phyloP scores from a whole-genome alignment of 1,140 invertebrate species.

The Centruroides vittatus region DNA sequence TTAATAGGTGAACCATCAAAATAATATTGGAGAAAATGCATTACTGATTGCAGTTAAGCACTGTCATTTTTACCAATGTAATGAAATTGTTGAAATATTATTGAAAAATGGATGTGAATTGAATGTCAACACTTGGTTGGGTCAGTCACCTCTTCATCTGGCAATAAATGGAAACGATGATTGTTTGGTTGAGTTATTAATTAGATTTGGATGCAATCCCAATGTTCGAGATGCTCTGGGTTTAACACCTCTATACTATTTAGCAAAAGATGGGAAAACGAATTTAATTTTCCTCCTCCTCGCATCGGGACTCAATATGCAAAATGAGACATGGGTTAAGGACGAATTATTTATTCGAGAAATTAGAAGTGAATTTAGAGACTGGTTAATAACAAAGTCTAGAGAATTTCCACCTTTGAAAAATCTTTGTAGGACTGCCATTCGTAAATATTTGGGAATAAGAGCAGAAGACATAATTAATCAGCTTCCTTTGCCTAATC shows the following conservation, averaged over 20 bases:
- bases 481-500: not conserved
- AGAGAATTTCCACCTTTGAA: slow-evolving; percentile 1
- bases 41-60: slow-evolving; percentile 4
- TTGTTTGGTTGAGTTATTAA: slow-evolving; percentile 10
- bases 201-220: slow-evolving; percentile 17
- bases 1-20: slow-evolving; percentile 35
- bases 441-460: slow-evolving; percentile 1
- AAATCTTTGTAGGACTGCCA: slow-evolving; percentile 4
- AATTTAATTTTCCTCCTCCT: slow-evolving; percentile 15
- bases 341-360: not conserved
- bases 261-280: slow-evolving; percentile 15
- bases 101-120: slow-evolving; percentile 9
- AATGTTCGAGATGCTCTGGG: slow-evolving; percentile 18
- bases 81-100: slow-evolving; percentile 6
- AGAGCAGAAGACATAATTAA: slow-evolving; percentile 6
- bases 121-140: slow-evolving; percentile 13
- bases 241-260: slow-evolving; percentile 18
- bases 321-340: not conserved
- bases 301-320: slow-evolving; percentile 17
- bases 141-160: slow-evolving; percentile 21
- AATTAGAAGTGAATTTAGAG: not conserved
- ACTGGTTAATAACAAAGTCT: not conserved
- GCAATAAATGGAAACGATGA: slow-evolving; percentile 18
- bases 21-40: slow-evolving; percentile 17
- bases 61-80: slow-evolving; percentile 1